Base-by-base conservation (phyloP, 1,140 invertebrate species). In the Zaprionus capensis region DNA sequence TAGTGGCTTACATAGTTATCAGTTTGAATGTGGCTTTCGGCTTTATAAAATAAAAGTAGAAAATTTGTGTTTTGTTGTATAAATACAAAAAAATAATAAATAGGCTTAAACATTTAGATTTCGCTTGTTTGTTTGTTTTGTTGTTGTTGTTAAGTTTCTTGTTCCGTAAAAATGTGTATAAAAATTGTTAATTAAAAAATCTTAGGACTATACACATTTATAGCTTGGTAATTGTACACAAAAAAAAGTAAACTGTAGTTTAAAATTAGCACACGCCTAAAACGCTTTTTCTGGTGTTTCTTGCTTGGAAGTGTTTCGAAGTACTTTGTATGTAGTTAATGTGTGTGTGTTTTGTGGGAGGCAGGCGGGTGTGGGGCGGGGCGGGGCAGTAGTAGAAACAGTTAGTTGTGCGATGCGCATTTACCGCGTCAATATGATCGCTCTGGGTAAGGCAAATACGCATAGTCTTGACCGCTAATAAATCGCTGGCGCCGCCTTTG, bases 81-180 rank as follows among this genome's bases (percentile, higher is more conserved):
- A 90, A 88, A 88, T 88, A 88, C 81, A 84, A 84, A 76, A 72
- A 76, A 88, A 90, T 79, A 88, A 88, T 88, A 88, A 88, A 88
- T 90, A 88, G 81, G 58, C 84, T 88, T 90, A 88, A 58, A 90
- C 70, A 76, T 79, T 82, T 81, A 81, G 78, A 86, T 88, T 88
- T 86, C 80, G 80, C 53, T 75, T 86, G 66, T 78, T 51, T 61
- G 17, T 53, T 80, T 58, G 20, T 68, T 68, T 64, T n/a, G 4
- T 41, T 41, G 7, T 58, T 57, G 22, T 64, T 63, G 51, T 76
- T 46, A 44, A 64, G 41, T 46, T 51, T 51, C 9, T 51, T 51
- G 46, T 24, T 15, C 62, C 62, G 65, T 78, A 72, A 80, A 88
- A 80, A 77, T 79, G 85, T 90, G 73, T 90, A 90, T 90, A 90